Conservation (phyloP, 2,888 invertebrate species). For the Yponomeuta sedellus region DNA sequence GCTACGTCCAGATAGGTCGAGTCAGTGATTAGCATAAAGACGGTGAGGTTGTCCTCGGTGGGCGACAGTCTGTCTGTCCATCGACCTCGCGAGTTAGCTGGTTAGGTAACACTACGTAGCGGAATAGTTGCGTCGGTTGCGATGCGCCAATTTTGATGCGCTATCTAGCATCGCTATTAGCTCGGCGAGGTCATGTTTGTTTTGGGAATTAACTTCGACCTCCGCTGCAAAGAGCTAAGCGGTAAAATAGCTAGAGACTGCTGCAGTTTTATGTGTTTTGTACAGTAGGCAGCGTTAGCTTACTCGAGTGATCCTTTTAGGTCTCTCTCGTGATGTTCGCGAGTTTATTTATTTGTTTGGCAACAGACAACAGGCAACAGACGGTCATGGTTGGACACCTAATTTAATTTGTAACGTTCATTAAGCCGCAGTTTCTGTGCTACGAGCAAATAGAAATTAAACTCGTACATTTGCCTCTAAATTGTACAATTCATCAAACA, state of each 20-base stretch:
- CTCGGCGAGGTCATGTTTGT: constrained; percentile 1
- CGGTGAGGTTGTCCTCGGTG: neutral
- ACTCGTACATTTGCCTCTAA: no score
- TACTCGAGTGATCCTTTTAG: neutral
- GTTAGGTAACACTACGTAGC: constrained; percentile 12
- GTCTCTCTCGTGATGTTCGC: no score
- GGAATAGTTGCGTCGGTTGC: neutral
- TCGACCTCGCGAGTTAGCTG: constrained; percentile 8
- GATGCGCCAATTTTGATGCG: constrained; percentile 8
- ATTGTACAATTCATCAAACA: no score
- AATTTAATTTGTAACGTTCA: no score
- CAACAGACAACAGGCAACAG: no score
- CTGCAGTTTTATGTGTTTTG: neutral
- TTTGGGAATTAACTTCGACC: neutral
- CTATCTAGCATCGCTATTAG: neutral
- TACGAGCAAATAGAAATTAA: no score
- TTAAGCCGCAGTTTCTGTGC: no score
- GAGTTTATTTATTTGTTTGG: no score
- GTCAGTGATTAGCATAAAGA: constrained; percentile 13
- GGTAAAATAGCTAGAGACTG: neutral
- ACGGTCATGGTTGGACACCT: no score
- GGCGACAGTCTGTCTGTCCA: constrained; percentile 12
- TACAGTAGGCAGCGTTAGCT: neutral
- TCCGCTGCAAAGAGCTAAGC: neutral
- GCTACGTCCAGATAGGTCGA: neutral